phyloP scores from a whole-genome alignment of 2,888 invertebrate species.

The Himalopsyche anomala region DNA sequence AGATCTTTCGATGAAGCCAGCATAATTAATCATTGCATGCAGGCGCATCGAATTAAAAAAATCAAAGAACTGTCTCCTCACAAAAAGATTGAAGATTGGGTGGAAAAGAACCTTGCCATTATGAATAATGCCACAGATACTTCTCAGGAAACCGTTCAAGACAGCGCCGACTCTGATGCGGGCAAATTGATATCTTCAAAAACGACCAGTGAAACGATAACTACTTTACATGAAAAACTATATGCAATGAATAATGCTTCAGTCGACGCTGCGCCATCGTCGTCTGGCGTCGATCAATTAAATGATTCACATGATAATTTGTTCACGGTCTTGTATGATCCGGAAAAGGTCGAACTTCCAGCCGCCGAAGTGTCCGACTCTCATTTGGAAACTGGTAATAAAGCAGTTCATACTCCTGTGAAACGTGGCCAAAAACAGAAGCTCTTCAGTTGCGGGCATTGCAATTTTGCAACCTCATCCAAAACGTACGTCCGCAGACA shows the following conservation, averaged over 20 bases:
- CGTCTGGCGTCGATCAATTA: too few relatives aligned
- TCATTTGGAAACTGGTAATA: too few relatives aligned
- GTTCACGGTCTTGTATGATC: too few relatives aligned
- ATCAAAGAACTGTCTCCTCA: conserved; percentile 73
- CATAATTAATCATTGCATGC: conserved; percentile 75
- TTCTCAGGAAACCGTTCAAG: neutral
- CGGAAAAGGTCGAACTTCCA: too few relatives aligned
- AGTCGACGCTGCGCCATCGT: too few relatives aligned
- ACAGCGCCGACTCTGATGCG: neutral
- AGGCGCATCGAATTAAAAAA: conserved; percentile 73
- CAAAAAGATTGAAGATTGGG: conserved; percentile 76
- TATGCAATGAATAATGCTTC: too few relatives aligned
- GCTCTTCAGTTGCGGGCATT: conserved; percentile 35
- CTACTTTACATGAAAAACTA: neutral
- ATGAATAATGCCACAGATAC: neutral
- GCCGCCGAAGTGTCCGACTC: too few relatives aligned
- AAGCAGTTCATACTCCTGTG: too few relatives aligned
- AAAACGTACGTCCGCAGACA: neutral
- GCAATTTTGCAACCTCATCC: neutral
- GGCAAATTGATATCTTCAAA: neutral
- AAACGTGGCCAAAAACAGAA: neutral
- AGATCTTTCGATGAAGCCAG: conserved; percentile 77
- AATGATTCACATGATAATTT: too few relatives aligned
- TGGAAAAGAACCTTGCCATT: conserved; percentile 67
- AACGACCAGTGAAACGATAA: neutral